Evolutionary conservation across 2,113 vertebrate species (phyloP).

Genomic region (Astur gentilis): DNA sequence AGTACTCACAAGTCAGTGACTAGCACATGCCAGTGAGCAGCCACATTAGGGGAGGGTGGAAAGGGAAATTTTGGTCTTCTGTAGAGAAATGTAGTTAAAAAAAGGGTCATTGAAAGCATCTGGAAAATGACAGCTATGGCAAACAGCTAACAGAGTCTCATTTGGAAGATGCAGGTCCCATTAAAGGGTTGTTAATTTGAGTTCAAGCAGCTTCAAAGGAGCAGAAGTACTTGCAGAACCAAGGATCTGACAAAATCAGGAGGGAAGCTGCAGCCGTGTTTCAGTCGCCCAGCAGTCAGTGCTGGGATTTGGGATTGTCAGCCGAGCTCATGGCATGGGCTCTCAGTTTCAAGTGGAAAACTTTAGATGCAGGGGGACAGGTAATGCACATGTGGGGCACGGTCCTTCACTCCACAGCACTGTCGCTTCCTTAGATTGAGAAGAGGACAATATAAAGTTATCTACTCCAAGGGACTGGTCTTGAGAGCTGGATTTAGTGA

Average conservation of each 20-base stretch:
- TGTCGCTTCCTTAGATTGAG: fast-evolving
- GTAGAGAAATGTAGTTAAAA: neutral
- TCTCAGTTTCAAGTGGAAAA: neutral
- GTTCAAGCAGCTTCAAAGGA: neutral
- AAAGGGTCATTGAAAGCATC: neutral
- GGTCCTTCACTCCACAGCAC: neutral
- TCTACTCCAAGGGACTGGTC: neutral
- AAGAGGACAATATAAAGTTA: neutral
- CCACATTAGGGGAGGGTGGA: neutral
- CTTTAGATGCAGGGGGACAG: neutral
- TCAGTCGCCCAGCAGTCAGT: neutral
- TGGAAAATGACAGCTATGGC: neutral
- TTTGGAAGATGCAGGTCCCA: neutral
- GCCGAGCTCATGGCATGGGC: neutral
- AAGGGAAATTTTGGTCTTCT: neutral
- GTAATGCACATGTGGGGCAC: neutral
- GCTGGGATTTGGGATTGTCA: neutral
- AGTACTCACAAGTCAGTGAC: neutral
- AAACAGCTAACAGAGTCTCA: neutral
- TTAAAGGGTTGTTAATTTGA: neutral
- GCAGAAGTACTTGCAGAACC: neutral
- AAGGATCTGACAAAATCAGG: neutral
- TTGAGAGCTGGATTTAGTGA: neutral
- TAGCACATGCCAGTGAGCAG: neutral
- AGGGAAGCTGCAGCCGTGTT: neutral